Conservation (phyloP, 2,888 invertebrate species). For the Lochmaea capreae region DNA sequence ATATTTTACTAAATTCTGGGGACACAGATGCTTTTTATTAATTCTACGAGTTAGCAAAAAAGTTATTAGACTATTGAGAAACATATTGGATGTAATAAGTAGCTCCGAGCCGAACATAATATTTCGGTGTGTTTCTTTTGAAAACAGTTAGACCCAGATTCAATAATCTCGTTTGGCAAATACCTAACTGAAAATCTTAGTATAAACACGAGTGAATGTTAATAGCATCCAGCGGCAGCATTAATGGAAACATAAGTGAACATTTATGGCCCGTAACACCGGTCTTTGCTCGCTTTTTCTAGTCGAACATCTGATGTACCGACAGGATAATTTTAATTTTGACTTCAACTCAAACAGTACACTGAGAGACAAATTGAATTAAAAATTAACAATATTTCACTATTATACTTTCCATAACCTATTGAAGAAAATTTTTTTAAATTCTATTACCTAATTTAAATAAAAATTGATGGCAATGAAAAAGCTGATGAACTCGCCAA, state of each 20-base stretch:
- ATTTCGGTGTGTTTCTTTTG: slow-evolving; percentile 14
- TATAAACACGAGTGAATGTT: slow-evolving; percentile 56
- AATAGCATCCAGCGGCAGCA: slow-evolving; percentile 61
- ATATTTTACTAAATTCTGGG: too few species aligned
- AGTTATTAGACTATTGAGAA: too few species aligned
- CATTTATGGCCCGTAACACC: slow-evolving; percentile 66
- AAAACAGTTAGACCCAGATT: slow-evolving; percentile 29
- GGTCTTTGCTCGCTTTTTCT: slow-evolving; percentile 59
- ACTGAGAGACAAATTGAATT: slow-evolving; percentile 4
- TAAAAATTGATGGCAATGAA: too few species aligned
- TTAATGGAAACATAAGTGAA: slow-evolving; percentile 68
- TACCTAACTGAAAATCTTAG: slow-evolving; percentile 23
- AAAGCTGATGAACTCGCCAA: too few species aligned
- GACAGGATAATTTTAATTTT: slow-evolving; percentile 51
- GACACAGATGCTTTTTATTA: too few species aligned
- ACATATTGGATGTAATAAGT: too few species aligned
- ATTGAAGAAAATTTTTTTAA: neutral
- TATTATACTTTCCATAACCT: neutral
- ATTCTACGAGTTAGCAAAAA: too few species aligned
- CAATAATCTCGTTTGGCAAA: slow-evolving; percentile 32
- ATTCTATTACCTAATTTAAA: too few species aligned
- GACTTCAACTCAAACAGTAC: slow-evolving; percentile 48
- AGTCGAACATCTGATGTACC: slow-evolving; percentile 59
- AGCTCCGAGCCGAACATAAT: too few species aligned
- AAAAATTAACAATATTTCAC: neutral